A percentile compares a stretch with the other conserved stretches of the same genome.
Evolutionary conservation across 2,113 vertebrate species (phyloP).

Genomic region (Varanus salvator): DNA sequence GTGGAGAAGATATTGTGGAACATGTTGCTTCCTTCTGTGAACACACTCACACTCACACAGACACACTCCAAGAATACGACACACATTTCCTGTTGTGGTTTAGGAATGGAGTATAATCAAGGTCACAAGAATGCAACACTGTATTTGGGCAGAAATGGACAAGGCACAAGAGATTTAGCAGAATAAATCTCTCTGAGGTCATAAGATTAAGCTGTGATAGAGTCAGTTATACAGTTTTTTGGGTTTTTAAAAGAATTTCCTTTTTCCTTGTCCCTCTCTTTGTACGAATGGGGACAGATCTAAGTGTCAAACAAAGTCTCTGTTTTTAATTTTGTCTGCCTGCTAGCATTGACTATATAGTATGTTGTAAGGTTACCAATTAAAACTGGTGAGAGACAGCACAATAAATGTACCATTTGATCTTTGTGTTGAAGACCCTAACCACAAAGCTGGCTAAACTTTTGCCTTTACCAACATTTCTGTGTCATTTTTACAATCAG

Average conservation of each 20-base stretch:
- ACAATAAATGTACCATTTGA: slow-evolving; percentile 85
- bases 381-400: slow-evolving; percentile 83
- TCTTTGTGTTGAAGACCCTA: slow-evolving; percentile 79
- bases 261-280: slow-evolving; percentile 78
- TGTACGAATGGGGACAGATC: slow-evolving; percentile 78
- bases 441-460: slow-evolving; percentile 77
- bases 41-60: slow-evolving; percentile 45
- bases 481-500: slow-evolving; percentile 80
- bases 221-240: slow-evolving; percentile 75
- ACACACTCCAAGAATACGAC: slow-evolving; percentile 28
- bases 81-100: slow-evolving; percentile 67
- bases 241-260: slow-evolving; percentile 50
- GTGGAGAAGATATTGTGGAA: slow-evolving; percentile 71
- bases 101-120: slow-evolving; percentile 63
- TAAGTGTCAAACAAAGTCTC: slow-evolving; percentile 73
- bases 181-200: slow-evolving; percentile 70
- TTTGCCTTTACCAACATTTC: slow-evolving; percentile 83
- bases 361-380: slow-evolving; percentile 81
- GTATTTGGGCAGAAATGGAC: slow-evolving; percentile 73
- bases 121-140: slow-evolving; percentile 63
- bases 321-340: slow-evolving; percentile 84
- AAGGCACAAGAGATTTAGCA: slow-evolving; percentile 71
- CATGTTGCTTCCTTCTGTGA: slow-evolving; percentile 63
- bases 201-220: slow-evolving; percentile 81
- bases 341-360: slow-evolving; percentile 80